Percentiles rank a stretch among this genome's conserved stretches.
Evolutionary conservation across 2,113 vertebrate genomes (phyloP).

Genomic region (Fregetta grallaria): DNA sequence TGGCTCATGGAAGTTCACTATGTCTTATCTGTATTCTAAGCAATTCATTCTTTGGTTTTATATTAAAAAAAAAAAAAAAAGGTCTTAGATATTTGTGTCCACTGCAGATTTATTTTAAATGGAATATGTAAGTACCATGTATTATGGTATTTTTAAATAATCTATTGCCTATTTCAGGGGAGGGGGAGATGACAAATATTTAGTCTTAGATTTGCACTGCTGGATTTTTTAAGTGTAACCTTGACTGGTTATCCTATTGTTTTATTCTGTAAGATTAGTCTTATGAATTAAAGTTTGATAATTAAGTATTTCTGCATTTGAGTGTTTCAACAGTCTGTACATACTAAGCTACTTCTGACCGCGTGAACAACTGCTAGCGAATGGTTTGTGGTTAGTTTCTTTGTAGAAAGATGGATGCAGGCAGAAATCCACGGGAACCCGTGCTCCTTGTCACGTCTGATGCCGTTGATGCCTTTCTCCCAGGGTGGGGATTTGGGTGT

Average conservation of each 20-base stretch:
- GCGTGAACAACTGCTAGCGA: background rate
- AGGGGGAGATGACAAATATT: slow-evolving; percentile 62
- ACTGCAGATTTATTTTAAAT: slow-evolving; percentile 64
- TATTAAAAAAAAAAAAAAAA: slow-evolving; percentile 1
- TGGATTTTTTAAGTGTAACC: slow-evolving; percentile 76
- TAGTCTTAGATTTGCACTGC: slow-evolving; percentile 78
- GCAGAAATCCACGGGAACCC: background rate
- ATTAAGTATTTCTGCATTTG: slow-evolving; percentile 55
- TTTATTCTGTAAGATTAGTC: slow-evolving; percentile 79
- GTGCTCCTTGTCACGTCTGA: rapidly evolving
- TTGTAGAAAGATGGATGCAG: background rate
- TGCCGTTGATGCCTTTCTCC: background rate
- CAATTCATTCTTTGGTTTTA: slow-evolving; percentile 15
- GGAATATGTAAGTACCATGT: slow-evolving; percentile 63
- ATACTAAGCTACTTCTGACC: background rate
- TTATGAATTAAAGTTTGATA: slow-evolving; percentile 81
- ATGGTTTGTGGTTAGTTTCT: background rate
- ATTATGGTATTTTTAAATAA: slow-evolving; percentile 68
- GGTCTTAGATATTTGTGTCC: slow-evolving; percentile 25
- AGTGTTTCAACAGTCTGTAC: background rate
- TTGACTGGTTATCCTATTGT: slow-evolving; percentile 73
- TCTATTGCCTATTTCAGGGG: slow-evolving; percentile 65
- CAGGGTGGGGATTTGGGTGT: rapidly evolving
- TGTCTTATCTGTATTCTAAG: slow-evolving; percentile 32
- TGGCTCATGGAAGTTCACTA: background rate